Evolutionary conservation across 92 coral and sea anemone species (phyloP).

Genomic region (Epizoanthus scotinus): DNA sequence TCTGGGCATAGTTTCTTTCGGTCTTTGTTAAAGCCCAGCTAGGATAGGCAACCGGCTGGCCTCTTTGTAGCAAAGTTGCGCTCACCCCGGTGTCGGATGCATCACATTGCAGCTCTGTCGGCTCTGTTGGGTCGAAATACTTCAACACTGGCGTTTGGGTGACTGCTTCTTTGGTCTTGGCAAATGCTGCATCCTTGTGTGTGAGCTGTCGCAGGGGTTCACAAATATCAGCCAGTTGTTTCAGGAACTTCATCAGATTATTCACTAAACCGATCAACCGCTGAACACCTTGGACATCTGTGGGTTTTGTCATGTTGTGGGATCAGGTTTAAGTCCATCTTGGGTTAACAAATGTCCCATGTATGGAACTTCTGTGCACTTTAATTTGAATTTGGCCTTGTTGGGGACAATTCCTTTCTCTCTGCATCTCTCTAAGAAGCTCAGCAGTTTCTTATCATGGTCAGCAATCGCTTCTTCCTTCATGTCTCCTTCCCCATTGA

Average conservation of each 20-base stretch:
- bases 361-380: conserved; percentile 8
- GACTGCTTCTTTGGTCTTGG: conserved; percentile 17
- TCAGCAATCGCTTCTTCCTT: conserved; percentile 11
- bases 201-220: conserved; percentile 38
- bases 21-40: conserved; percentile 39
- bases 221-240: conserved; percentile 36
- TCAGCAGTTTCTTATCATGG: too few species aligned
- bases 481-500: conserved; percentile 28
- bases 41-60: conserved; percentile 52
- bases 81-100: conserved; percentile 46
- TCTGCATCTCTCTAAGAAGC: too few species aligned
- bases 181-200: conserved; percentile 37
- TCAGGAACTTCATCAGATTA: conserved; percentile 41
- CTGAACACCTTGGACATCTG: conserved; percentile 20
- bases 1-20: conserved; percentile 40
- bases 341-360: conserved; percentile 33
- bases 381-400: conserved; percentile 1
- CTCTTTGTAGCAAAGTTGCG: conserved; percentile 43
- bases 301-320: conserved; percentile 20
- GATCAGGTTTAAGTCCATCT: conserved; percentile 45
- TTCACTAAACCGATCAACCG: conserved; percentile 42
- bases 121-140: conserved; percentile 42
- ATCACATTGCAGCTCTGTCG: conserved; percentile 37
- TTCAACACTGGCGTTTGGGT: conserved; percentile 33
- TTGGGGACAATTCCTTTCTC: conserved; percentile 5